Evolutionary conservation across 2,797 vertebrate species (phyloP).

Genomic region (Neoniphon sammara): DNA sequence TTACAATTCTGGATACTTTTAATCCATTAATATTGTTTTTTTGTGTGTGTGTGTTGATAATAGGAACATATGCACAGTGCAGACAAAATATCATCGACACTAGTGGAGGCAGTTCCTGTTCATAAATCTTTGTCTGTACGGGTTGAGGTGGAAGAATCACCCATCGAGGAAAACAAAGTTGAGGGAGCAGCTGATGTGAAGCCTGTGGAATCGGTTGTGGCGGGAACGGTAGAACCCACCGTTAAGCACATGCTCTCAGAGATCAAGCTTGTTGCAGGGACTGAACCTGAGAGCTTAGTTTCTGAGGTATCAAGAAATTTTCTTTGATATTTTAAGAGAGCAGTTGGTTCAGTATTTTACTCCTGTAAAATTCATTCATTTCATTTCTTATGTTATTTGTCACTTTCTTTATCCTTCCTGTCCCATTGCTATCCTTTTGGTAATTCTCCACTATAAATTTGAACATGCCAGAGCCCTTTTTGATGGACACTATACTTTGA

Average conservation of each 20-base stretch:
- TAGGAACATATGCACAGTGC: conserved; percentile 10
- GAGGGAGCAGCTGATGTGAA: not conserved
- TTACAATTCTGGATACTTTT: not conserved
- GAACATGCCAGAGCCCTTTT: too few relatives aligned
- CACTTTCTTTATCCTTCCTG: too few relatives aligned
- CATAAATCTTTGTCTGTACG: conserved; percentile 4
- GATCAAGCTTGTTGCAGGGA: conserved; percentile 60
- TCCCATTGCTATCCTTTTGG: too few relatives aligned
- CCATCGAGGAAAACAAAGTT: not conserved
- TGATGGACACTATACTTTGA: too few relatives aligned
- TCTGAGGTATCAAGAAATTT: conserved; percentile 68
- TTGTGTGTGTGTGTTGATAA: conserved; percentile 17
- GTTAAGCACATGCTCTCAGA: conserved; percentile 70
- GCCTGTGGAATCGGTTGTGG: conserved; percentile 20
- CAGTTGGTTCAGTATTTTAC: not conserved
- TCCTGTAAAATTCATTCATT: not conserved
- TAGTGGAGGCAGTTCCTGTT: conserved; percentile 8
- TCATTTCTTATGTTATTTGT: too few relatives aligned
- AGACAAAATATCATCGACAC: not conserved
- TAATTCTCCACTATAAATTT: too few relatives aligned
- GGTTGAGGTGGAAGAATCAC: conserved; percentile 10
- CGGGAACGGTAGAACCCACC: conserved; percentile 47
- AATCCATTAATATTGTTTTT: conserved; percentile 3
- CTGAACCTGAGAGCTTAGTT: conserved; percentile 53
- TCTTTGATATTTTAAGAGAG: too few relatives aligned